These are phyloP conservation scores for Suricata suricatta DNA, from an alignment of 2,113 vertebrate species.

Conservation along the genomic window DNA sequence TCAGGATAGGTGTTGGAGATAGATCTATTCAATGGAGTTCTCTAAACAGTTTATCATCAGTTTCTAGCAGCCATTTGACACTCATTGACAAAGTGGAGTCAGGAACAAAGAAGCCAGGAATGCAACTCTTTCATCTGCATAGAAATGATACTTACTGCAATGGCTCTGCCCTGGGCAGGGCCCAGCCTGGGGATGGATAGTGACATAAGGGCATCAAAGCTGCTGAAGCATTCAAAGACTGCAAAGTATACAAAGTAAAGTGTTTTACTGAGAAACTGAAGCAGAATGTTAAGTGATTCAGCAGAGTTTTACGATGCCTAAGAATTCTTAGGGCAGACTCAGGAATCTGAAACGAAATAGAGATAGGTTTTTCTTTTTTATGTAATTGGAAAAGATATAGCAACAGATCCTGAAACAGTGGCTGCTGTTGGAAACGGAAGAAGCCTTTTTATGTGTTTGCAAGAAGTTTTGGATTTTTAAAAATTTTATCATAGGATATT, in stretches of 20 bases:
- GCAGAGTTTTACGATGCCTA: conserved; percentile 31
- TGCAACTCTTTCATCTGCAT: background rate
- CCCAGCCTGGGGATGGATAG: background rate
- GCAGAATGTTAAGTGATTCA: conserved; percentile 58
- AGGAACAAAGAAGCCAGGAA: background rate
- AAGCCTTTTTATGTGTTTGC: background rate
- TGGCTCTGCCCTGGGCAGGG: background rate
- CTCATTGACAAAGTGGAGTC: background rate
- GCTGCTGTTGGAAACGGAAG: background rate
- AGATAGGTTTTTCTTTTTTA: background rate
- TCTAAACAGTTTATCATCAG: background rate
- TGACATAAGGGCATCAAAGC: conserved; percentile 47
- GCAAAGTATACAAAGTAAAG: conserved; percentile 58
- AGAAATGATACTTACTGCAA: background rate
- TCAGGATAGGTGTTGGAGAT: background rate
- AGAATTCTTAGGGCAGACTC: conserved; percentile 11
- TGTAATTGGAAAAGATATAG: background rate
- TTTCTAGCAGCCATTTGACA: background rate
- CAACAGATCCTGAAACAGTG: background rate
- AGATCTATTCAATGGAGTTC: background rate
- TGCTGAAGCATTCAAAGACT: conserved; percentile 38
- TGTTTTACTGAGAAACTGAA: conserved; percentile 48
- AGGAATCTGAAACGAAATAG: background rate
- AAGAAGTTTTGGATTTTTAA: background rate
- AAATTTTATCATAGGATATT: background rate